These are phyloP conservation scores for Propithecus deckenii DNA, from an alignment of 2,797 vertebrate species.

Conservation along the genomic window DNA sequence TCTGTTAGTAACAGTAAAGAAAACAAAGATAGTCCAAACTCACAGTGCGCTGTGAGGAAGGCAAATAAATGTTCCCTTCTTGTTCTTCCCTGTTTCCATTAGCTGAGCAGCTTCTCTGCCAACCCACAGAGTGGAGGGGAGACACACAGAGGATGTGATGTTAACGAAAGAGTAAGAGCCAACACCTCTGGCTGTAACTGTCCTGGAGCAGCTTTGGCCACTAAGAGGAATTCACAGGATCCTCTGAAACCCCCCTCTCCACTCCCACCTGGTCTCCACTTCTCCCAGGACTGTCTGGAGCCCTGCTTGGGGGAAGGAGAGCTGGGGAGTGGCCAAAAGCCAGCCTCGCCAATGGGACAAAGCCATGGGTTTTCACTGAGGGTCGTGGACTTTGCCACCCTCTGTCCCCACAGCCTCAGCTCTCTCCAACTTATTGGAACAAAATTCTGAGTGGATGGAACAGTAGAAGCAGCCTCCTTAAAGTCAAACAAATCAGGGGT, in stretches of 20 bases:
- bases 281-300: neutral
- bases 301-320: neutral
- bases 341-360: neutral
- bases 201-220: neutral
- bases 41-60: neutral
- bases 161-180: neutral
- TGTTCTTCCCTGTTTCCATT: neutral
- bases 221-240: neutral
- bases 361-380: neutral
- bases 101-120: neutral
- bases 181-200: neutral
- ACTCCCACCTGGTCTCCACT: neutral
- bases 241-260: neutral
- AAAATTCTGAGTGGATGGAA: neutral
- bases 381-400: neutral
- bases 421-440: neutral
- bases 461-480: neutral
- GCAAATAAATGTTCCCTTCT: neutral
- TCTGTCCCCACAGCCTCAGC: neutral
- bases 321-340: neutral
- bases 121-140: neutral
- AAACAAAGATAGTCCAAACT: neutral
- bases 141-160: too few relatives aligned
- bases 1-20: neutral
- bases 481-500: neutral